phyloP scores from a whole-genome alignment of 2,888 invertebrate genomes.

The Epinotia demarniana region DNA sequence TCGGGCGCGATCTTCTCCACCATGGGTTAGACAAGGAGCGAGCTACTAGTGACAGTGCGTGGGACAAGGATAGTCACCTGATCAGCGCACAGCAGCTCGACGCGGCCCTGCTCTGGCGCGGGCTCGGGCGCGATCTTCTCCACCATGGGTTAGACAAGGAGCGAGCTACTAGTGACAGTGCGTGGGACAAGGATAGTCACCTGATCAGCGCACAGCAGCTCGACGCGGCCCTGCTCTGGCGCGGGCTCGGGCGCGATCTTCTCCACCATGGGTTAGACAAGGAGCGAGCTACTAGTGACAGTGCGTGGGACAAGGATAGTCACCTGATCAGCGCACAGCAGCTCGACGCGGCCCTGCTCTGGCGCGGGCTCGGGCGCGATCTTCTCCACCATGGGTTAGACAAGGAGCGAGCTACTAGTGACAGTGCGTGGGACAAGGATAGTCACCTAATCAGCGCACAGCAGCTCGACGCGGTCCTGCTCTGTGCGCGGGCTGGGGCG shows the following conservation, averaged over 20 bases:
- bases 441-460: no score
- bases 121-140: constrained; percentile 45
- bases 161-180: not conserved
- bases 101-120: constrained; percentile 90
- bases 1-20: no score
- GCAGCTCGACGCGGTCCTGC: no score
- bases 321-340: constrained; percentile 98
- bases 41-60: not conserved
- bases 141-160: not conserved
- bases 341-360: constrained; percentile 94
- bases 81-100: constrained; percentile 98
- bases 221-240: constrained; percentile 93
- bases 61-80: constrained; percentile 86
- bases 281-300: not conserved
- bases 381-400: constrained; percentile 98
- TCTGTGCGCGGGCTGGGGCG: no score
- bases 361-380: constrained; percentile 86
- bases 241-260: constrained; percentile 89
- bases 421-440: no score
- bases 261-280: constrained; percentile 87
- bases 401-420: no score
- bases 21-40: not conserved
- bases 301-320: constrained; percentile 18
- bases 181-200: constrained; percentile 69
- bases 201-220: constrained; percentile 98